Conservation (phyloP, 2,113 vertebrate species). For the Hyperopisus bebe region DNA sequence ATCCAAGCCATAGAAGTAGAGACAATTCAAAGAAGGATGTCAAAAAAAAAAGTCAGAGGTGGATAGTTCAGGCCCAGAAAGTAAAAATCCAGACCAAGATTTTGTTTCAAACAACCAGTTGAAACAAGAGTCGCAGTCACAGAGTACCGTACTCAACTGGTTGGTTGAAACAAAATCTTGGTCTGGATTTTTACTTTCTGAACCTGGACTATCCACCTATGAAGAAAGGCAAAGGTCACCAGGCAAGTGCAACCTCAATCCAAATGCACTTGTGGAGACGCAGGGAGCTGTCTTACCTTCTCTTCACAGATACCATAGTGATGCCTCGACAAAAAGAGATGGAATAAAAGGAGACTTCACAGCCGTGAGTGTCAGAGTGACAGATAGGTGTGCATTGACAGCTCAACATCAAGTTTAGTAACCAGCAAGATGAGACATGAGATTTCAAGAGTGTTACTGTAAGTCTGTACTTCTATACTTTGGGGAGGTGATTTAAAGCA, state of each 20-base stretch:
- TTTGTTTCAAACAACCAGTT: background rate
- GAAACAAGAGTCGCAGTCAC: too few relatives aligned
- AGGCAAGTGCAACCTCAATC: background rate
- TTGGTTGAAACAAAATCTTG: background rate
- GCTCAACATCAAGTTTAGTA: background rate
- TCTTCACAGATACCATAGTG: background rate
- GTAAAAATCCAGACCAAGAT: background rate
- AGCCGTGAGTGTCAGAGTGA: background rate
- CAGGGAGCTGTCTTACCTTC: background rate
- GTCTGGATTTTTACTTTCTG: background rate
- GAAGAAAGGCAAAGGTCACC: background rate
- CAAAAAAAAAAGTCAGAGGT: background rate
- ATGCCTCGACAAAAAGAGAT: background rate
- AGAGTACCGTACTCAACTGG: background rate
- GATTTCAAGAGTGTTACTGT: background rate
- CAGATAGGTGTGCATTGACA: background rate
- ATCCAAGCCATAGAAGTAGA: background rate
- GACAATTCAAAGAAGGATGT: background rate
- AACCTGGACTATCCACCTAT: background rate
- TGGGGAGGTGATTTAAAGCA: background rate
- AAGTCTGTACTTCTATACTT: background rate
- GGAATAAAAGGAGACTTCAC: background rate
- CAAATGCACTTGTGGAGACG: background rate
- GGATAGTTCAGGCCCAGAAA: background rate
- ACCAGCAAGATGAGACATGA: slow-evolving; percentile 6